Evolutionary conservation across 2,113 vertebrate genomes (phyloP).

Genomic region (Mixornis gularis): DNA sequence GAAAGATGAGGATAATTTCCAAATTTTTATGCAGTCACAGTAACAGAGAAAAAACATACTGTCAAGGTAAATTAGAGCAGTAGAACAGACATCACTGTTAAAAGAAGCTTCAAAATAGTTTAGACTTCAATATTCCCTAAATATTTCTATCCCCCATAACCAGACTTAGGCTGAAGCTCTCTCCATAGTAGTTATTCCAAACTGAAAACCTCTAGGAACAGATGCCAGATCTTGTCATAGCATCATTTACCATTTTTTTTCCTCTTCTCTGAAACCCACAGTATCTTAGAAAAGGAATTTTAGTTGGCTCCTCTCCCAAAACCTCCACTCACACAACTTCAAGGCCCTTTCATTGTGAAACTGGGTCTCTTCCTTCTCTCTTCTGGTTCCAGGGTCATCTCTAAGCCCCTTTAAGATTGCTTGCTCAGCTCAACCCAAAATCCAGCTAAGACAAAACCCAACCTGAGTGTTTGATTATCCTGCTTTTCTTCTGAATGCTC

Average conservation of each 20-base stretch:
- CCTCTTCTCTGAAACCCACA: neutral
- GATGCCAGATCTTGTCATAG: neutral
- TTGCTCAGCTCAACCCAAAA: slow-evolving; percentile 81
- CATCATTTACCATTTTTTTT: neutral
- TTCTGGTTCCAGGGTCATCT: slow-evolving; percentile 71
- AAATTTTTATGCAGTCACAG: neutral
- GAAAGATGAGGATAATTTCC: neutral
- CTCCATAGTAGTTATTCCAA: neutral
- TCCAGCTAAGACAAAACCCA: slow-evolving; percentile 89
- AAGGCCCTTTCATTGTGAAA: slow-evolving; percentile 1
- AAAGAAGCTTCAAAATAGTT: neutral
- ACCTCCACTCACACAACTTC: neutral
- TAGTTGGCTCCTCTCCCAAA: neutral
- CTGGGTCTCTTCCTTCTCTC: neutral
- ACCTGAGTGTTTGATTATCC: slow-evolving; percentile 77
- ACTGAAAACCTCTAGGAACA: neutral
- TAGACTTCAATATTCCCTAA: neutral
- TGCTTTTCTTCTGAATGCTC: slow-evolving; percentile 74
- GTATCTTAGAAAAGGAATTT: neutral
- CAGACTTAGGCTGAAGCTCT: neutral
- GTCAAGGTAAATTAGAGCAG: neutral
- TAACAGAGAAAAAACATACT: neutral
- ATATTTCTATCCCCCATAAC: neutral
- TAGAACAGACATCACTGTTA: neutral
- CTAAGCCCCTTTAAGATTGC: slow-evolving; percentile 79